Conservation (phyloP, 2,888 invertebrate species). For the Nesidiocoris tenuis region DNA sequence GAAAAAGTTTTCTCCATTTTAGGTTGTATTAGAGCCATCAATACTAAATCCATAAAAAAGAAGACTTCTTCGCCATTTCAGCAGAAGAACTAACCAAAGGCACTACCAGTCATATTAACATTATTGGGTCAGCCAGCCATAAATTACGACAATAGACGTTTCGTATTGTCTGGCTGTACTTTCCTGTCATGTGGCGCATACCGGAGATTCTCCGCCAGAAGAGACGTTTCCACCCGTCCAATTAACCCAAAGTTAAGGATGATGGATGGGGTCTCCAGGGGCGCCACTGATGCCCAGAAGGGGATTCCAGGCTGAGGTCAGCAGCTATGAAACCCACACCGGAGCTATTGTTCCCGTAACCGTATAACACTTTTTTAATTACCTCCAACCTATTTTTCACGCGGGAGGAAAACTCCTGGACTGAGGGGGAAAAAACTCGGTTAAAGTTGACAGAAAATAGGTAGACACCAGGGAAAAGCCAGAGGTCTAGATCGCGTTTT, state of each 20-base stretch:
- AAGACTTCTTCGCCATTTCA: too few relatives aligned
- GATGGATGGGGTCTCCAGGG: not conserved
- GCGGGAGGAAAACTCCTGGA: slow-evolving; percentile 1
- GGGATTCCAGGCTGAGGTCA: not conserved
- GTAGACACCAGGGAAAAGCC: not conserved
- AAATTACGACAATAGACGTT: too few relatives aligned
- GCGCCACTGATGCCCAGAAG: not conserved
- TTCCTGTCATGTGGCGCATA: too few relatives aligned
- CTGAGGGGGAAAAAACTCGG: slow-evolving; percentile 5
- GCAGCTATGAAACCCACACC: not conserved
- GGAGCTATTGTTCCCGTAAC: slow-evolving; percentile 3
- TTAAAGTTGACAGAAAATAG: slow-evolving; percentile 19
- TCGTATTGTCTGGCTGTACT: too few relatives aligned
- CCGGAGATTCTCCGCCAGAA: too few relatives aligned
- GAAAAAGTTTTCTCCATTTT: too few relatives aligned
- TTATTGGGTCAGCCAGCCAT: too few relatives aligned
- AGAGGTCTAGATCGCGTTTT: slow-evolving; percentile 11
- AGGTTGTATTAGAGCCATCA: too few relatives aligned
- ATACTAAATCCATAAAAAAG: too few relatives aligned
- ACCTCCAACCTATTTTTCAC: slow-evolving; percentile 18
- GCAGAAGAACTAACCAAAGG: too few relatives aligned
- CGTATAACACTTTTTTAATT: slow-evolving; percentile 3
- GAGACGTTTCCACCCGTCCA: too few relatives aligned
- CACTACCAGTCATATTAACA: too few relatives aligned
- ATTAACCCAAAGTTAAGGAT: not conserved